Evolutionary conservation across 1,140 invertebrate species (phyloP), one percentile per base, ranked within the genome.

Genomic region (Sycophila sp.): DNA sequence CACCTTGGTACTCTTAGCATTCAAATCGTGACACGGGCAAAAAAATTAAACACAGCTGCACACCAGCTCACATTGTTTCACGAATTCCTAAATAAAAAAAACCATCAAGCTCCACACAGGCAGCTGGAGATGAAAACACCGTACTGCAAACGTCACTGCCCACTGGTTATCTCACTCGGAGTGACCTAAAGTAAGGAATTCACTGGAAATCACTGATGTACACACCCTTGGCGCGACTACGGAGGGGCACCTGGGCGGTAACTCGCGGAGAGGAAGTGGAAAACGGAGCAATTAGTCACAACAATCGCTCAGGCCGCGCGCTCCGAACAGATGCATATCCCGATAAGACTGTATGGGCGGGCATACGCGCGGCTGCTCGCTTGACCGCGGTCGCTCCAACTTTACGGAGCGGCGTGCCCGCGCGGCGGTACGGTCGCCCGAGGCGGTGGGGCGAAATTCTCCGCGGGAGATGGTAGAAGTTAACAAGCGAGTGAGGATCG

Each of bases 251-350:
- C 13, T 36, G 38, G 24, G 3, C 32, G 40, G 22, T 17, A n/a
- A 60, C 24, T 42, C 30, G 15, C 19, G 11, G n/a, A 32, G 32
- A 28, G 36, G 51, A 56, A 40, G 36, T 40, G 51, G 36, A 56
- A 56, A 66, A 55, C 36, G 34, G 51, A 56, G n/a, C 30, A 30
- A 65, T 65, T 65, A 65, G 15, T 38, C 22, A 55, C 36, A 55
- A 66, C 26, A 65, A 65, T n/a, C n/a, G n/a, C n/a, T n/a, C n/a
- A 53, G 13, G 10, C 17, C 15, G 49, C 19, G n/a, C 3, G 22
- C 34, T n/a, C n/a, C n/a, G n/a, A 24, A 64, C 8, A 38, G 8
- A 56, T 56, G 30, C 28, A 60, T 24, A 38, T 47, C 17, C n/a
- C 24, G 15, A 36, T 36, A 22, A 55, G 40, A 65, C 34, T 26